phyloP scores from a whole-genome alignment of 2,113 vertebrate genomes.

The Malurus cyaneus region DNA sequence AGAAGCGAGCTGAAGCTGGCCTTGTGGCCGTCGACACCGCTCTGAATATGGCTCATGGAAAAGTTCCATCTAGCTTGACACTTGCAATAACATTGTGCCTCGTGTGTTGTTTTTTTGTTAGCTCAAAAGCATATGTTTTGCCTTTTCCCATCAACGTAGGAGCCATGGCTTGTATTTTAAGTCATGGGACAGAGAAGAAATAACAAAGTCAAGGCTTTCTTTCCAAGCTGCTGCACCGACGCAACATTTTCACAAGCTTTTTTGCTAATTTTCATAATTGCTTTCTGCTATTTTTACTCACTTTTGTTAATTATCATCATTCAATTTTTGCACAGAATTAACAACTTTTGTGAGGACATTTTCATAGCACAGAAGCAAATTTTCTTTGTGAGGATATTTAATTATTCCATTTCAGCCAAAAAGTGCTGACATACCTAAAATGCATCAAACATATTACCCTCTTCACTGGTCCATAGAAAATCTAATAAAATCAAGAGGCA shows the following conservation, averaged over 20 bases:
- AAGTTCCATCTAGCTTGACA: conserved; percentile 15
- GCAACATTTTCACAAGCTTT: not conserved
- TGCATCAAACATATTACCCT: not conserved
- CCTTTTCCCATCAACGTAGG: conserved; percentile 50
- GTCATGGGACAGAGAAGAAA: conserved; percentile 40
- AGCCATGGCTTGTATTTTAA: conserved; percentile 44
- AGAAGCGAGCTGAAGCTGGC: conserved; percentile 59
- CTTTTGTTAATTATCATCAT: not conserved
- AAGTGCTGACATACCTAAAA: conserved; percentile 9
- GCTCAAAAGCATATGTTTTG: conserved; percentile 25
- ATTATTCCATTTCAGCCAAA: not conserved
- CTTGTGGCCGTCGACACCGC: conserved; percentile 28
- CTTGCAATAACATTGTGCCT: conserved; percentile 26
- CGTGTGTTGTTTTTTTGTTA: conserved; percentile 29
- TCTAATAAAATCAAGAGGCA: not conserved
- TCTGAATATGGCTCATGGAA: conserved; percentile 31
- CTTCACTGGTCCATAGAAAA: not conserved
- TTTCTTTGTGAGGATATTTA: not conserved
- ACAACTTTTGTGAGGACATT: not conserved
- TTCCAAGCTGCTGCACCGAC: conserved; percentile 5
- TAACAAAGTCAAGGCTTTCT: not conserved
- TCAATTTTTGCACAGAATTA: not conserved
- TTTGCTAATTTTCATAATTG: not conserved
- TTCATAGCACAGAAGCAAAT: not conserved
- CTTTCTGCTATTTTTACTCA: not conserved